Percentiles rank a stretch among this genome's conserved stretches.
Conservation (phyloP, 2,113 vertebrate genomes). For the Baryphthengus martii region DNA sequence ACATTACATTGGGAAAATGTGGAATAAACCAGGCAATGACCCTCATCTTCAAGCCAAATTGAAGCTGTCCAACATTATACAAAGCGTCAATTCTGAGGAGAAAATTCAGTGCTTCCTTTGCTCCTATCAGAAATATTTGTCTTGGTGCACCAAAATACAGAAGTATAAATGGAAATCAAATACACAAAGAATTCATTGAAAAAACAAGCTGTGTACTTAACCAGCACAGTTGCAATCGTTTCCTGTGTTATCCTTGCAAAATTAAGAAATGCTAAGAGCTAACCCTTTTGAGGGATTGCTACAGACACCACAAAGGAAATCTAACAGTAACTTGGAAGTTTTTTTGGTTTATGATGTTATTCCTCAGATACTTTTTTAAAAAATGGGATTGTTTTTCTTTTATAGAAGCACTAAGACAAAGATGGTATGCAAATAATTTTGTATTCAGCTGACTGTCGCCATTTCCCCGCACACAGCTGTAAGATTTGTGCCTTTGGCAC, state of each 20-base stretch:
- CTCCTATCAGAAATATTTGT: not conserved
- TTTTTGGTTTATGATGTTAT: not conserved
- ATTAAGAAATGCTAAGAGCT: constrained; percentile 1
- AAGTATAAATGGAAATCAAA: constrained; percentile 4
- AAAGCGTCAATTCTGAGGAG: not conserved
- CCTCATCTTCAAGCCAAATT: not conserved
- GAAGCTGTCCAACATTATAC: not conserved
- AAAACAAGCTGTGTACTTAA: not conserved
- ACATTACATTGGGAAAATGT: not conserved
- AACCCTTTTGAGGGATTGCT: constrained; percentile 22
- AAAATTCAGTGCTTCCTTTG: not conserved
- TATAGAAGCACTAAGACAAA: constrained; percentile 2
- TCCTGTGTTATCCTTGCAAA: constrained; percentile 33
- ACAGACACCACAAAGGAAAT: constrained; percentile 6
- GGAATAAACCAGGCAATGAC: not conserved
- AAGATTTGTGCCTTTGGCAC: constrained; percentile 30
- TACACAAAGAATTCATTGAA: constrained; percentile 20
- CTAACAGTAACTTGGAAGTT: not conserved
- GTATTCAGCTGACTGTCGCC: not conserved
- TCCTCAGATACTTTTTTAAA: not conserved
- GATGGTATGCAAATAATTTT: constrained; percentile 11
- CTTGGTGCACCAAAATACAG: not conserved
- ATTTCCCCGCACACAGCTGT: not conserved
- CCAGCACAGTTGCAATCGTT: not conserved
- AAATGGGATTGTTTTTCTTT: constrained; percentile 14